phyloP scores from a whole-genome alignment of 2,113 vertebrate species.

The Heterotis niloticus region DNA sequence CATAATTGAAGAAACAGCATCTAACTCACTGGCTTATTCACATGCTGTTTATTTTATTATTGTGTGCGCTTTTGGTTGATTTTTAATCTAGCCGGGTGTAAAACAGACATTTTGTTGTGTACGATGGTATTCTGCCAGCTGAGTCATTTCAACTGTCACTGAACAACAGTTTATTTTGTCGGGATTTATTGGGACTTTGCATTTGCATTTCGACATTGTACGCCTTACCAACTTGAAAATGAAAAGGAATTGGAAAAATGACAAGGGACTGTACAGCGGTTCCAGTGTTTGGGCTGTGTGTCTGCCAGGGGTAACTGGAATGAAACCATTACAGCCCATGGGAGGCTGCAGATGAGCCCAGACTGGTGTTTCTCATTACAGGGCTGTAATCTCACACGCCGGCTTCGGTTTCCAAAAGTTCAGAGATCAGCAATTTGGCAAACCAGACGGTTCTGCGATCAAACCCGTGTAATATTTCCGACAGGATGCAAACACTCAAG shows the following conservation, averaged over 20 bases:
- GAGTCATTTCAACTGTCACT: not conserved
- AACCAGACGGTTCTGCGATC: no score
- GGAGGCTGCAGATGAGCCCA: not conserved
- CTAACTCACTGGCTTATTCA: no score
- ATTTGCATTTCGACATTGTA: not conserved
- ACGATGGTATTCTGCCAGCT: not conserved
- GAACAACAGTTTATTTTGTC: not conserved
- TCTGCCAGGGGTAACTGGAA: no score
- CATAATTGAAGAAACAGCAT: no score
- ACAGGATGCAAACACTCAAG: not conserved
- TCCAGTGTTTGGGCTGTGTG: no score
- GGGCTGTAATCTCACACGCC: conserved; percentile 6
- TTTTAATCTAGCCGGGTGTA: not conserved
- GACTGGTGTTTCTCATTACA: conserved; percentile 14
- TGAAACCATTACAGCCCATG: not conserved
- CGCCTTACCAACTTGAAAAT: not conserved
- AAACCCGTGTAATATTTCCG: no score
- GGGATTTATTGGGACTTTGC: not conserved
- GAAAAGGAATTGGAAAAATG: no score
- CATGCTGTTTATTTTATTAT: no score
- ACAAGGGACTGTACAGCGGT: no score
- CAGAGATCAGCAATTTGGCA: no score
- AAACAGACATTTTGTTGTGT: not conserved
- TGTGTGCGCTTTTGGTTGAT: not conserved
- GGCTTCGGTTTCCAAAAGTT: not conserved